Base-by-base conservation (phyloP, 2,797 vertebrate species). In the Sebastiscus albofasciatus region DNA sequence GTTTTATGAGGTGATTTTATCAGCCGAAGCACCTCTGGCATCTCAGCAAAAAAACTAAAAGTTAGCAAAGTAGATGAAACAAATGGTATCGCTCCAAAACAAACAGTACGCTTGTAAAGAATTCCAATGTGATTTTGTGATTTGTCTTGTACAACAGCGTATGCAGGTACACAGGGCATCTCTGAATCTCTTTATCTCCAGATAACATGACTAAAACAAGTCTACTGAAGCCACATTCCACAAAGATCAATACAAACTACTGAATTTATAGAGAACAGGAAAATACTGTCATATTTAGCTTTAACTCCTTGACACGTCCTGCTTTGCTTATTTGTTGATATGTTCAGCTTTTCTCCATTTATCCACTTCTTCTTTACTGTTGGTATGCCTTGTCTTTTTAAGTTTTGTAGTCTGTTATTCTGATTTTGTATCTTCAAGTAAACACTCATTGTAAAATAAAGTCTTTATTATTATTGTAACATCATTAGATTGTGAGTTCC, bases 401-500 rank as follows among this genome's bases (percentile, higher is more conserved):
- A n/a, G 34, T 36, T 36, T 46, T 60, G 7, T 34, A 20, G 24
- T 24, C 14, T 62, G 13, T 12, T 81, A 59, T 69, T 79, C 49
- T 54, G 49, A 80, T 36, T 31, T 26, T 52, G n/a, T 54, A 33
- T 39, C 22, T 29, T 46, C 4, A 18, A 65, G 2, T 10, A 16
- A 67, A 75, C 27, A 31, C 54, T 31, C 49, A 36, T 3, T 31
- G 5, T 61, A 67, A 83, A 79, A 70, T 60, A 26, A 69, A 52
- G 67, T 16, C n/a, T 55, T 67, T 39, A 22, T 81, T 64, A 75
- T 61, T 67, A 46, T 36, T 73, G 86, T 85, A 90, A 90, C 80
- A 60, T 29, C 62, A 75, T 68, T 70, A 76, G 67, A 67, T 71
- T 67, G 60, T 79, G 49, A 85, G 87, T 91, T 89, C 62, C 82